These are phyloP conservation scores for Lota lota DNA, from an alignment of 2,113 vertebrate genomes.

Conservation along the genomic window DNA sequence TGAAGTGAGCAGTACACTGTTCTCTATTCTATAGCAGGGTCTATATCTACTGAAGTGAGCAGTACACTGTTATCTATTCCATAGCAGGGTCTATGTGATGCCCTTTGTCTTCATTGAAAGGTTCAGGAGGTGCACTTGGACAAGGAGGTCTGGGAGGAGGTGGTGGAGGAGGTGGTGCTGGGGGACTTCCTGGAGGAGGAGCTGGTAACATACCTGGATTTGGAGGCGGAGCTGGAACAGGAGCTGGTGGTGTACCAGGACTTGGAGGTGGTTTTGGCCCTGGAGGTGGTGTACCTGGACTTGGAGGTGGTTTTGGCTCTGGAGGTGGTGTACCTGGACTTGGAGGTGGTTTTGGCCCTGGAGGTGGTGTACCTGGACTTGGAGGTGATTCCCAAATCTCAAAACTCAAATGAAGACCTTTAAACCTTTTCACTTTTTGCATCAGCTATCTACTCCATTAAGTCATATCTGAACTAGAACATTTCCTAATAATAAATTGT, in stretches of 20 bases:
- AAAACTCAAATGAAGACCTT: no score
- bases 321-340: constrained; percentile 5
- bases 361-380: constrained; percentile 1
- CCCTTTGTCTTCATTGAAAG: constrained; percentile 29
- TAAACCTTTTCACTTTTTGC: not conserved
- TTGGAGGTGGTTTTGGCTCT: not conserved
- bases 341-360: constrained; percentile 1
- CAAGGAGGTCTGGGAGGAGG: constrained; percentile 52
- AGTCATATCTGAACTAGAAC: not conserved
- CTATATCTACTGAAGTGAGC: no score
- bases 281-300: not conserved
- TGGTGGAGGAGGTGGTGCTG: constrained; percentile 19
- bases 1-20: no score
- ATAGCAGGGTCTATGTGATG: not conserved
- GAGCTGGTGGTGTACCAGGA: constrained; percentile 27
- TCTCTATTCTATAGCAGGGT: no score
- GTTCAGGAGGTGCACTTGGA: constrained; percentile 49
- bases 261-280: constrained; percentile 18
- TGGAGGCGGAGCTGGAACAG: constrained; percentile 39
- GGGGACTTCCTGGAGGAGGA: constrained; percentile 48
- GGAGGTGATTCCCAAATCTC: not conserved
- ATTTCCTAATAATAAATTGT: not conserved
- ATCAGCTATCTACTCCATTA: not conserved
- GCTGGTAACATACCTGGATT: constrained; percentile 27
- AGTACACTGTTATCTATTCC: no score